Base-by-base conservation (phyloP, 2,113 vertebrate species). In the Catharus fuscescens region DNA sequence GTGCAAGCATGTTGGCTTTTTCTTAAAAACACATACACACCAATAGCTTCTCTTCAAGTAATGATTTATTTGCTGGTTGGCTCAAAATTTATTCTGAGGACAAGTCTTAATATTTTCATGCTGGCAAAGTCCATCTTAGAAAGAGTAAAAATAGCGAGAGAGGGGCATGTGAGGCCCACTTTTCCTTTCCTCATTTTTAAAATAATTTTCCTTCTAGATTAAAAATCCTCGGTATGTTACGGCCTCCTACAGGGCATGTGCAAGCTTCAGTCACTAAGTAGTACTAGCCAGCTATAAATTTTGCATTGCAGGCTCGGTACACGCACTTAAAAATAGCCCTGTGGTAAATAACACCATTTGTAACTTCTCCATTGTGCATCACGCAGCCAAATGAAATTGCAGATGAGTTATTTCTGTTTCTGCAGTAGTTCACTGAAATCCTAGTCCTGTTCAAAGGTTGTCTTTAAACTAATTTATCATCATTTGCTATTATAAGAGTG, bases 361-460 rank as follows among this genome's bases (percentile, higher is more conserved):
- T 61, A 92, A 65, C 40, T 64, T 72, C 48, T 84, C 87, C 56
- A 61, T 48, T 86, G 67, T 80, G 32, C 47, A 62, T 67, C 80
- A 72, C 1, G 1, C 76, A 91, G 72, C 29, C 69, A 87, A 82
- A 84, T 21, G 48, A 90, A 93, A 96, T 62, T 60, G 69, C 59
- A 87, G 56, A 48, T 66, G 40, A 90, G 47, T 91, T 88, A 61
- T 42, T 90, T 80, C 80, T 78, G 86, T 87, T 95, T 72, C 77
- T 85, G 50, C 9, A 2, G 69, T 53, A 76, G 67, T 80, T 92
- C 86, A 91, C 73, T 71, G 61, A 91, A 96, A 86, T 64, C 45
- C n/a, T 74, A 85, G 52, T 83, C 76, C 78, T 31, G 9, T 42
- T 94, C 14, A 38, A 50, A 38, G 38, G 24, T 67, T 71, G 29